phyloP scores from a whole-genome alignment of 2,113 vertebrate species.

The rabbit (Oryctolagus cuniculus) region mOryCun1.1 NC_091436.1:104950501-104951000 shows the following conservation, averaged over 20 bases:
- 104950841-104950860: not conserved
- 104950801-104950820: slow-evolving; percentile 35
- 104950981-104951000: not conserved
- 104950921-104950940: not conserved
- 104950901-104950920: slow-evolving; percentile 12
- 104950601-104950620: not conserved
- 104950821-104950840: not conserved
- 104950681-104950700: not conserved
- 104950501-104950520: not conserved
- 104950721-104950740: not conserved
- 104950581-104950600: not conserved
- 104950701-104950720: not conserved
- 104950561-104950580: slow-evolving; percentile 17
- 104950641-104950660: not conserved
- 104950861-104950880: not conserved
- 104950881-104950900: slow-evolving; percentile 24
- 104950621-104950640: slow-evolving; percentile 5
- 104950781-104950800: not conserved
- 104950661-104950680: not conserved
- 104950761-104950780: not conserved
- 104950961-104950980: not conserved
- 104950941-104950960: not conserved
- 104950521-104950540: not conserved
- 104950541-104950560: not conserved
- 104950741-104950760: not conserved